phyloP scores from a whole-genome alignment of 2,888 invertebrate genomes.

The Cecidostiba fungosa region DNA sequence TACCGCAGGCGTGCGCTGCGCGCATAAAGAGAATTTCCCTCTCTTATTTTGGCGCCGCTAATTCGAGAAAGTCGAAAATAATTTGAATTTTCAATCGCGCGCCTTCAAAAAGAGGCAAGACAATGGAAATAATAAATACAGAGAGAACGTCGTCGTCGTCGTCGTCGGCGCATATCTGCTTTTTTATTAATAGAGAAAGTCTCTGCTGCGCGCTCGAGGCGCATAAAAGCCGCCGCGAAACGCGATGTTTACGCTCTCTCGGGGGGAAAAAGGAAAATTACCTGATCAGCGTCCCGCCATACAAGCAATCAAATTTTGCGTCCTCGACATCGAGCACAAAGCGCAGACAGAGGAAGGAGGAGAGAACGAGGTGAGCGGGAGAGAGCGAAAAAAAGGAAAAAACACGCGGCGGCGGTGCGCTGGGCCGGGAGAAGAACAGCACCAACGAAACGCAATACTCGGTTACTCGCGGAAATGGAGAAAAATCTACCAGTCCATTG shows the following conservation, averaged over 20 bases:
- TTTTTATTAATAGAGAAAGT: too few species aligned
- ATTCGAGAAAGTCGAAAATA: too few species aligned
- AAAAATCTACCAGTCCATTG: slow-evolving; percentile 59
- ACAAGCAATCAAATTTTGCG: slow-evolving; percentile 55
- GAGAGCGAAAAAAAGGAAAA: too few species aligned
- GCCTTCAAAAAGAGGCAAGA: not conserved
- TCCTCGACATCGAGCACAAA: slow-evolving; percentile 41
- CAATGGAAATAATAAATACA: too few species aligned
- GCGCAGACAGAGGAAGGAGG: not conserved
- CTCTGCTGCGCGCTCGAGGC: not conserved
- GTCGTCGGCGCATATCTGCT: too few species aligned
- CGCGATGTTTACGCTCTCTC: not conserved
- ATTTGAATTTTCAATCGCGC: not conserved
- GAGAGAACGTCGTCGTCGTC: too few species aligned
- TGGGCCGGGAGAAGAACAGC: slow-evolving; percentile 62
- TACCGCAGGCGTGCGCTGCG: too few species aligned
- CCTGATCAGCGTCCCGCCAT: slow-evolving; percentile 37
- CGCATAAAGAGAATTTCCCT: too few species aligned
- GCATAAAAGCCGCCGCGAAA: slow-evolving; percentile 23
- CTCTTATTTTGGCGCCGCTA: too few species aligned
- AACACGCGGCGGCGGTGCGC: slow-evolving; percentile 24
- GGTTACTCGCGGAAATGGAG: slow-evolving; percentile 58
- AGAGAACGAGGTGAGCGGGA: slow-evolving; percentile 7
- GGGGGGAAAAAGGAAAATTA: slow-evolving; percentile 43
- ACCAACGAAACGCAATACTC: slow-evolving; percentile 48